These are phyloP conservation scores for Ceratothoa steindachneri DNA, from an alignment of 2,888 invertebrate genomes.

Conservation along the genomic window DNA sequence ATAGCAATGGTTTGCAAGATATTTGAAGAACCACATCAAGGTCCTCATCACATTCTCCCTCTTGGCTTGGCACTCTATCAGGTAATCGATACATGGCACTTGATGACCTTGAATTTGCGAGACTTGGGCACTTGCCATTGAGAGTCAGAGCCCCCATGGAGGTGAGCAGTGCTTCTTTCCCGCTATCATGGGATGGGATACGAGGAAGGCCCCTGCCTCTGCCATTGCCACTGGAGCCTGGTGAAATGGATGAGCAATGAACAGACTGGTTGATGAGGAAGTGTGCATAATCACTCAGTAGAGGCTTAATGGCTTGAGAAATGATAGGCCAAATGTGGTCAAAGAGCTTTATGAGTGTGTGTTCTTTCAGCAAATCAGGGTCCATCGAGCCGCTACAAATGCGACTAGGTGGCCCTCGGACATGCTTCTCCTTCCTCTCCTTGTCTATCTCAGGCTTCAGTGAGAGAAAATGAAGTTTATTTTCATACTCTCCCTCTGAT, in stretches of 20 bases:
- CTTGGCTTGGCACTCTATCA: background rate
- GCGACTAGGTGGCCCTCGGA: conserved; percentile 6
- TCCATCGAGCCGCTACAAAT: conserved; percentile 46
- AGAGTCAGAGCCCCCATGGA: no score
- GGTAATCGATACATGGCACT: conserved; percentile 6
- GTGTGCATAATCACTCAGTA: conserved; percentile 34
- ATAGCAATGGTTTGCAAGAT: background rate
- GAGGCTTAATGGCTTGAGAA: conserved; percentile 27
- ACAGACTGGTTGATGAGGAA: background rate
- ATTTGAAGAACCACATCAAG: background rate
- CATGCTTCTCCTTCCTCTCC: background rate
- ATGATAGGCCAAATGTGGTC: conserved; percentile 42
- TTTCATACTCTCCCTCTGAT: background rate
- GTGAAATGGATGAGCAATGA: background rate
- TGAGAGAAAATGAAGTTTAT: background rate
- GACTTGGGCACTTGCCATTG: background rate
- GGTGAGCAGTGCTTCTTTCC: no score
- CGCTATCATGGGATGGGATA: no score
- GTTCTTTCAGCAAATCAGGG: conserved; percentile 43
- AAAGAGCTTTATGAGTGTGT: conserved; percentile 40
- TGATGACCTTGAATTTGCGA: background rate
- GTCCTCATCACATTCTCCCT: background rate
- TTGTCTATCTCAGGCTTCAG: background rate
- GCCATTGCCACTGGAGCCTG: background rate
- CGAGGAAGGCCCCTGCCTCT: background rate